These are phyloP conservation scores for Battus philenor DNA, from an alignment of 1,140 invertebrate genomes.

Conservation along the genomic window DNA sequence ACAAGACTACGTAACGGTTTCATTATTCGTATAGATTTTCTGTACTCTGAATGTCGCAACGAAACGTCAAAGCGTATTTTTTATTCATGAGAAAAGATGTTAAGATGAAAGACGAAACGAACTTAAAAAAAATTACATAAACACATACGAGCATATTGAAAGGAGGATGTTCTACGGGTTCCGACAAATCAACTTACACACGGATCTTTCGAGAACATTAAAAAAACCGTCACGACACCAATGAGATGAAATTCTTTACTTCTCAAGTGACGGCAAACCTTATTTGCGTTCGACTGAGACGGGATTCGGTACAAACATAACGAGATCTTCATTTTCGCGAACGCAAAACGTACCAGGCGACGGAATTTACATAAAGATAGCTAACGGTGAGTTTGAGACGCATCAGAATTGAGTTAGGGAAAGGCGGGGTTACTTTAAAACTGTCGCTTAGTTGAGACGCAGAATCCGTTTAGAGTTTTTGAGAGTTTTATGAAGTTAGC, in stretches of 20 bases:
- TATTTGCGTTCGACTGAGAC: slow-evolving; percentile 17
- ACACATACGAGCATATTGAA: slow-evolving; percentile 19
- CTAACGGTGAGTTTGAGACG: slow-evolving; percentile 48
- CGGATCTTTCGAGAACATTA: slow-evolving; percentile 36
- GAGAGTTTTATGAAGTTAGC: slow-evolving; percentile 9
- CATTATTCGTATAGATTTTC: no score
- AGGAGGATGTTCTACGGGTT: slow-evolving; percentile 13
- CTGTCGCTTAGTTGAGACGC: slow-evolving; percentile 73
- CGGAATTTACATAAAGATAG: slow-evolving; percentile 69
- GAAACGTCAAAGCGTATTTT: no score
- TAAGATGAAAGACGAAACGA: no score
- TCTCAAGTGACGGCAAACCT: slow-evolving; percentile 25
- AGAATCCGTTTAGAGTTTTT: slow-evolving; percentile 70
- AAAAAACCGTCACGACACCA: slow-evolving; percentile 54
- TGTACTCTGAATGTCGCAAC: no score
- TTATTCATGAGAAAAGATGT: not conserved
- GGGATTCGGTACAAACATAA: not conserved
- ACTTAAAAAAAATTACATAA: slow-evolving; percentile 7
- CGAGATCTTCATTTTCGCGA: slow-evolving; percentile 14
- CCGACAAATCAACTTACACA: slow-evolving; percentile 41
- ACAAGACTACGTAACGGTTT: no score
- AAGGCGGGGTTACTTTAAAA: slow-evolving; percentile 66
- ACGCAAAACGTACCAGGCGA: slow-evolving; percentile 42
- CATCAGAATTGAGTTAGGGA: slow-evolving; percentile 68
- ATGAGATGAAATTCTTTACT: slow-evolving; percentile 51